Evolutionary conservation across 2,113 vertebrate species (phyloP).

Genomic region (Hypocryptadius cinnamomeus): DNA sequence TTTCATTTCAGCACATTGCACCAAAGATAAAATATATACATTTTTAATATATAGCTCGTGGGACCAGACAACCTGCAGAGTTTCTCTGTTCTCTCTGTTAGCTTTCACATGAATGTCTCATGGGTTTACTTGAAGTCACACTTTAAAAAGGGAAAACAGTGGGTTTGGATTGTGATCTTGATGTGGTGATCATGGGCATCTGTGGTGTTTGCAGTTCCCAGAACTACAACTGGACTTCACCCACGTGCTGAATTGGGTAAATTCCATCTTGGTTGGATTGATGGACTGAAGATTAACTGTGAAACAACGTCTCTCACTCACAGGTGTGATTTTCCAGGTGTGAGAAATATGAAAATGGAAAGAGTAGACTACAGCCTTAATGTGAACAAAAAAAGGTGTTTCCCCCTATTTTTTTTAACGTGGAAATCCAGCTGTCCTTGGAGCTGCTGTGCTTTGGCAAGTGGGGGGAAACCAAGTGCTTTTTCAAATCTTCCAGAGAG

Average conservation of each 20-base stretch:
- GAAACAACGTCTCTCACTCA: neutral
- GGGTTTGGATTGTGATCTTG: neutral
- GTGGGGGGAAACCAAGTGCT: neutral
- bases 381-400: neutral
- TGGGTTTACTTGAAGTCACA: neutral
- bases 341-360: neutral
- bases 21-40: neutral
- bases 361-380: neutral
- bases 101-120: neutral
- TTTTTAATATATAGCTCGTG: neutral
- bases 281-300: neutral
- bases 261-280: neutral
- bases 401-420: neutral
- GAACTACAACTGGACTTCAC: neutral
- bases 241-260: neutral
- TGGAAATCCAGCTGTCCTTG: neutral
- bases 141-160: neutral
- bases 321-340: neutral
- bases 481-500: neutral
- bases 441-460: neutral
- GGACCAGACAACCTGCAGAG: neutral
- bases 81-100: neutral
- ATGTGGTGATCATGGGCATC: accelerated
- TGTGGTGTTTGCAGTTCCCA: neutral
- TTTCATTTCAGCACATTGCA: neutral